Evolutionary conservation across 2,888 invertebrate species (phyloP).

Genomic region (Andrena fulva): DNA sequence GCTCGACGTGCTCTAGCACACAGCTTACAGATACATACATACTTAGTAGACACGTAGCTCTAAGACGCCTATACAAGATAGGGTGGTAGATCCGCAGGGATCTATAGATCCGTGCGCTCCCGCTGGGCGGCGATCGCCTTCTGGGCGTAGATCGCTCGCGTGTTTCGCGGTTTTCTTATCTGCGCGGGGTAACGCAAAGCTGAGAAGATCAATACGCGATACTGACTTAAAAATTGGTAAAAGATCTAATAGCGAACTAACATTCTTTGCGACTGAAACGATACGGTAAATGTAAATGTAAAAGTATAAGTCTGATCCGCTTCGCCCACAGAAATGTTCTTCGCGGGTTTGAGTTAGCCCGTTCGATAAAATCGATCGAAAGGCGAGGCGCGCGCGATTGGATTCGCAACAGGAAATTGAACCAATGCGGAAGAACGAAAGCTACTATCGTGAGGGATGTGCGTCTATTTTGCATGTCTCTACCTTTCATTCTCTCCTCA

Average conservation of each 20-base stretch:
- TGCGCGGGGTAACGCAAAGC: not conserved
- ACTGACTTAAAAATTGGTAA: not conserved
- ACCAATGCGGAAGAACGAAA: conserved; percentile 54
- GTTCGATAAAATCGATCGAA: conserved; percentile 2
- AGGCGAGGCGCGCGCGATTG: conserved; percentile 38
- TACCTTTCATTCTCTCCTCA: conserved; percentile 15
- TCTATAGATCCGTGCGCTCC: conserved; percentile 33
- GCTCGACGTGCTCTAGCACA: conserved; percentile 72
- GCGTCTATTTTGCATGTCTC: conserved; percentile 32
- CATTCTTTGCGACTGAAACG: too few species aligned
- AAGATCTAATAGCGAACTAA: too few species aligned
- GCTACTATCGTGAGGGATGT: conserved; percentile 19
- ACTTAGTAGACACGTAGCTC: conserved; percentile 71
- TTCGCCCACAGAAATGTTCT: too few species aligned
- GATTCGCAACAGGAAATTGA: conserved; percentile 46
- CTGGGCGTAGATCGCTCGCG: too few species aligned
- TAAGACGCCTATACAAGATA: conserved; percentile 67
- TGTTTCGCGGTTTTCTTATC: too few species aligned
- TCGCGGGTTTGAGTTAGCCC: not conserved
- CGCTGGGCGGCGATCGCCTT: not conserved
- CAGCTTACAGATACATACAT: conserved; percentile 74
- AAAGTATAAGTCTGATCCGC: too few species aligned
- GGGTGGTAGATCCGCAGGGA: conserved; percentile 38
- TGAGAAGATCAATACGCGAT: not conserved
- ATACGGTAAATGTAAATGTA: too few species aligned